These are phyloP conservation scores for Onchidella celtica DNA, from an alignment of 2,888 invertebrate species.

Conservation along the genomic window DNA sequence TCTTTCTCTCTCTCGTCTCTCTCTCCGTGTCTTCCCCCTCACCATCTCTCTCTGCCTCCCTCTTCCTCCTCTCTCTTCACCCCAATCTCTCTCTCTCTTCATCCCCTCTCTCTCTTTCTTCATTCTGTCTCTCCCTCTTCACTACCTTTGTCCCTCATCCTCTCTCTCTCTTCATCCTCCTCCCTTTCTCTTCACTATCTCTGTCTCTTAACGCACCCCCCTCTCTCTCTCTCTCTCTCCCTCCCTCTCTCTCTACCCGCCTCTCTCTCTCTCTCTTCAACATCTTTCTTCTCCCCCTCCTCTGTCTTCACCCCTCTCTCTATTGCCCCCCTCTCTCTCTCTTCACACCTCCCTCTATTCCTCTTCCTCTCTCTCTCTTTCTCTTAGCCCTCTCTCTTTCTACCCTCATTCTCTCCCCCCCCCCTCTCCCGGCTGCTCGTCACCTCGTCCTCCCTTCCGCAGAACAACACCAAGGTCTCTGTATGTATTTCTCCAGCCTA, in stretches of 20 bases:
- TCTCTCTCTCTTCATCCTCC: conserved; percentile 33
- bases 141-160: conserved; percentile 30
- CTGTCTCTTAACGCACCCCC: neutral
- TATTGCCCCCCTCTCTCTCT: too few species aligned
- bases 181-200: conserved; percentile 9
- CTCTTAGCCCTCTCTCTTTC: too few species aligned
- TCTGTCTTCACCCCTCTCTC: neutral
- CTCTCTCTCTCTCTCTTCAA: conserved; percentile 1
- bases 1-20: neutral
- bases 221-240: conserved; percentile 16
- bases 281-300: neutral
- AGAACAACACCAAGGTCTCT: too few species aligned
- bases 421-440: too few species aligned
- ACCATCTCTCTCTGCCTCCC: conserved; percentile 14
- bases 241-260: conserved; percentile 19
- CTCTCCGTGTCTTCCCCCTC: neutral
- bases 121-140: neutral
- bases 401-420: too few species aligned
- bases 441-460: too few species aligned
- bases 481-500: too few species aligned
- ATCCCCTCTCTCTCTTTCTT: neutral
- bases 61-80: neutral
- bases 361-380: too few species aligned
- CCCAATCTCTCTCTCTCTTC: neutral
- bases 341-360: too few species aligned